These are phyloP conservation scores for Xanthorhoe designata DNA, from an alignment of 2,888 invertebrate species.

Conservation along the genomic window DNA sequence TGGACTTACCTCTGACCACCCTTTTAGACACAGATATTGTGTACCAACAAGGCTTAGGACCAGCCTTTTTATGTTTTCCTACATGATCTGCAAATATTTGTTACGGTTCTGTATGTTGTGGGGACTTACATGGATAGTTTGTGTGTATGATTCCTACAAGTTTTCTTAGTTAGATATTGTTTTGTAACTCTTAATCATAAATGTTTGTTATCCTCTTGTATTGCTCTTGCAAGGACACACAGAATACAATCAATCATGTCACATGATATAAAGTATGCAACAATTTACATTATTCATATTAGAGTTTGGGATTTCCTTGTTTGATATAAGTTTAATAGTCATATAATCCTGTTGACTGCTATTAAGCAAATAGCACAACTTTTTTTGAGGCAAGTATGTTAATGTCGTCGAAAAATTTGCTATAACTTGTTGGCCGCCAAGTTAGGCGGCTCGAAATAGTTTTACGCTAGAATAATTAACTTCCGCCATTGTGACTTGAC, in stretches of 20 bases:
- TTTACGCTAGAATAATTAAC: background rate
- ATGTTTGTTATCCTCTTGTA: too few relatives aligned
- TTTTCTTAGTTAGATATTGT: too few relatives aligned
- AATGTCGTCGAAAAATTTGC: background rate
- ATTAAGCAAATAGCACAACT: constrained; percentile 11
- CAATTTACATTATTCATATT: background rate
- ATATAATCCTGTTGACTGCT: background rate
- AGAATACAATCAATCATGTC: too few relatives aligned
- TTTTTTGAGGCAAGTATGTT: background rate
- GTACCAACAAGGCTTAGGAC: too few relatives aligned
- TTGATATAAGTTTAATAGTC: background rate
- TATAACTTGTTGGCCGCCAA: background rate
- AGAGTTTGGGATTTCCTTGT: background rate
- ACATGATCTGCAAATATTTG: too few relatives aligned
- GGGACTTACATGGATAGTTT: too few relatives aligned
- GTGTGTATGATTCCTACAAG: background rate
- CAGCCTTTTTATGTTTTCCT: too few relatives aligned
- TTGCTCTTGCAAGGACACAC: background rate
- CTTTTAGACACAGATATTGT: too few relatives aligned
- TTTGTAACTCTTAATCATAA: too few relatives aligned
- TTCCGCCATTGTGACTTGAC: background rate
- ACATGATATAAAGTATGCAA: background rate
- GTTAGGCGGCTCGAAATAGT: background rate
- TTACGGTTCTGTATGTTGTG: too few relatives aligned
- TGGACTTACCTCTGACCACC: too few relatives aligned